Base-by-base conservation (phyloP, 2,888 invertebrate genomes). In the Hololepta plana region DNA sequence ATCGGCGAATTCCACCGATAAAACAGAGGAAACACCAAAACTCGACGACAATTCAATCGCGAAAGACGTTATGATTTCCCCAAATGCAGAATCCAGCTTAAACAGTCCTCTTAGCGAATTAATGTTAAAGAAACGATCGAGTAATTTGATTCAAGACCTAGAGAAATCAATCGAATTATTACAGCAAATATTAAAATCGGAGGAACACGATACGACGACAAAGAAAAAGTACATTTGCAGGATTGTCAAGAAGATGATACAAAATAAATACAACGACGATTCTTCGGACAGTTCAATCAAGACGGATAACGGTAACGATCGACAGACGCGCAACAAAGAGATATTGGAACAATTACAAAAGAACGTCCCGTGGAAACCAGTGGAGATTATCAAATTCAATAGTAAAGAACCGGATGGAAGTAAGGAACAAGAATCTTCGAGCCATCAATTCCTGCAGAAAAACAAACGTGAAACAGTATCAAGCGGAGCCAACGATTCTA, bases 211-310 rank as follows among this genome's bases (percentile, higher is more conserved):
- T 45, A 48, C 60, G 9, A 51, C 59, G 16, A 55, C 67, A 3
- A 73, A 72, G 46, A 67, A 67, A 36, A 58, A 63, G 38, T 58
- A 74, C 23, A 60, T 74, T 9, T 69, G 67, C 40, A 67, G 68
- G 42, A 61, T 76, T 26, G 65, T 74, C 1, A 59, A 65, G 33
- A 62, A 66, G 43, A 53, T 75, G 8, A 48, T 70, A 1, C 62
- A 60, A 23, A 57, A 63, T 1, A 65, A 60, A 35, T 71, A 69
- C 41, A 23, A 20, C n/a, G 31, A 28, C 13, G 33, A 35, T 26
- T 14, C 25, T 7, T 28, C 30, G 17, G 15, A 15, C 26, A 26
- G n/a, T n/a, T n/a, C n/a, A n/a, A n/a, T n/a, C n/a, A n/a, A n/a
- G n/a, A n/a, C n/a, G n/a, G n/a, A n/a, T n/a, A n/a, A n/a, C n/a